These are phyloP conservation scores for Eulithis prunata DNA, from an alignment of 2,888 invertebrate genomes.

Conservation along the genomic window DNA sequence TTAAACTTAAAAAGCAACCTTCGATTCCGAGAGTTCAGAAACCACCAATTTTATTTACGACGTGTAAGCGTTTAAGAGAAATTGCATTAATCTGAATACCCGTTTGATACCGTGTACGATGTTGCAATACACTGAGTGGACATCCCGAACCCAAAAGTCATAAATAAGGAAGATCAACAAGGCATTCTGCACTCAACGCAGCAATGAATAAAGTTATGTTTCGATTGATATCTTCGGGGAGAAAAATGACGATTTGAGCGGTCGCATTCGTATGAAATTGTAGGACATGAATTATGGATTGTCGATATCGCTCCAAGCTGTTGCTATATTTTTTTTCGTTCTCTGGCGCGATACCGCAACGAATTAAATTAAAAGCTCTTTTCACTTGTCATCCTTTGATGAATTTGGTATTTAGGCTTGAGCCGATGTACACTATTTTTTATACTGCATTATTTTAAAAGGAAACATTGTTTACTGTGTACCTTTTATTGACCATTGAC, in stretches of 20 bases:
- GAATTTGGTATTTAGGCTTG: constrained; percentile 78
- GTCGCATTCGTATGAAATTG: constrained; percentile 80
- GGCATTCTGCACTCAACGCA: constrained; percentile 52
- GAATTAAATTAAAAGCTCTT: constrained; percentile 85
- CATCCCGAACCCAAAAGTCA: constrained; percentile 47
- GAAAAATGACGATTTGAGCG: constrained; percentile 57
- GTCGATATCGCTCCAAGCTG: constrained; percentile 85
- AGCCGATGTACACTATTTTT: constrained; percentile 55
- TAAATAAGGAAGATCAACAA: constrained; percentile 49
- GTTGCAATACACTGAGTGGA: constrained; percentile 79
- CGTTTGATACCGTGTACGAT: constrained; percentile 82
- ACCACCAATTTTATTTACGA: constrained; percentile 83
- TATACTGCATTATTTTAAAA: constrained; percentile 37
- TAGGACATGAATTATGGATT: constrained; percentile 85
- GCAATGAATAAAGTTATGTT: constrained; percentile 59
- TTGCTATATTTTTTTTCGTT: constrained; percentile 81
- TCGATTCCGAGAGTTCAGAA: constrained; percentile 64
- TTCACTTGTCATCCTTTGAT: constrained; percentile 83
- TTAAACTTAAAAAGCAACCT: constrained; percentile 73
- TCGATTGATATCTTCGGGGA: constrained; percentile 51
- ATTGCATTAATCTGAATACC: constrained; percentile 84
- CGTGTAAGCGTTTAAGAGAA: constrained; percentile 84
- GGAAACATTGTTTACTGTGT: constrained; percentile 11
- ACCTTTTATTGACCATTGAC: constrained; percentile 20
- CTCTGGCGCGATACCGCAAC: constrained; percentile 80